Conservation (phyloP, 2,797 vertebrate genomes). For the Emys orbicularis region DNA sequence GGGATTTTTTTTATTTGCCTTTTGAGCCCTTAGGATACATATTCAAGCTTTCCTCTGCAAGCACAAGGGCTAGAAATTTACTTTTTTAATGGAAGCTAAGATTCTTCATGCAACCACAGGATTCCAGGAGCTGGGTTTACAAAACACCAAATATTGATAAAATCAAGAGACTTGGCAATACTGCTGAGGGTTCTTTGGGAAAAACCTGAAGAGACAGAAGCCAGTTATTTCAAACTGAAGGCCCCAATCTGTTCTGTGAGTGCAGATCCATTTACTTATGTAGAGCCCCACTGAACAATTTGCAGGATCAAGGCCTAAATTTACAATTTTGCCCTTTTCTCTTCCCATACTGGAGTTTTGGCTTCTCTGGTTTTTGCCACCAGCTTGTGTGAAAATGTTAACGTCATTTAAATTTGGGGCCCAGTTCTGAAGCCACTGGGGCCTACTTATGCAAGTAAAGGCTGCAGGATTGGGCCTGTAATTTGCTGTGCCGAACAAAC, state of each 20-base stretch:
- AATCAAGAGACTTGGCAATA: rapidly evolving
- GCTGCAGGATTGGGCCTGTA: rapidly evolving
- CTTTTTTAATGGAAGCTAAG: not conserved
- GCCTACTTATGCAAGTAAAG: not conserved
- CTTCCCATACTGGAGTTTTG: not conserved
- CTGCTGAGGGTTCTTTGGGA: not conserved
- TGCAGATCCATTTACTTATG: rapidly evolving
- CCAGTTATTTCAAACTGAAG: not conserved
- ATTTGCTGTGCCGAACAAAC: rapidly evolving
- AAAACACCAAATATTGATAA: not conserved
- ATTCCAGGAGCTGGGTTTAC: not conserved
- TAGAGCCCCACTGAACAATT: not conserved
- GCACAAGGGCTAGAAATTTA: rapidly evolving
- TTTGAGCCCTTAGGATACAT: not conserved
- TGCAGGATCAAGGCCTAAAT: rapidly evolving
- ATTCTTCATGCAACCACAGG: not conserved
- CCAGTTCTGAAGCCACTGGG: not conserved
- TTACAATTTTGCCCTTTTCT: not conserved
- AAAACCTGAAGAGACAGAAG: not conserved
- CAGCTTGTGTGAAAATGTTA: rapidly evolving
- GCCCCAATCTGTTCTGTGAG: rapidly evolving
- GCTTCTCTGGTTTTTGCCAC: not conserved
- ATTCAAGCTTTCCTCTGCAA: not conserved
- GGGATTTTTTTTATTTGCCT: not conserved
- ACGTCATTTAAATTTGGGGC: not conserved